These are phyloP conservation scores for Sterrhoptilus dennistouni DNA, from an alignment of 2,113 vertebrate species.

Conservation along the genomic window DNA sequence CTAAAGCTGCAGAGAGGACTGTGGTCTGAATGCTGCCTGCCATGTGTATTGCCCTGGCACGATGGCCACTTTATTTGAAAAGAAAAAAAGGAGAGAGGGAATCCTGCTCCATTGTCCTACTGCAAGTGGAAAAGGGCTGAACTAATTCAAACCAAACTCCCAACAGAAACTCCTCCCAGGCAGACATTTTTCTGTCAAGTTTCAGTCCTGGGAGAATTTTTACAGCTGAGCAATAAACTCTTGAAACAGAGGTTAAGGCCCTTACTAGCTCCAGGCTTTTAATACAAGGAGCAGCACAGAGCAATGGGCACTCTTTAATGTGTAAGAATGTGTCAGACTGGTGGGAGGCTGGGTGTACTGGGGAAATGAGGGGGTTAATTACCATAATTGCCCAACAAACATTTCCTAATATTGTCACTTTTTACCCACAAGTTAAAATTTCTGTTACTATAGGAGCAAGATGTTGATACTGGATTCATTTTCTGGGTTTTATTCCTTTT, in stretches of 20 bases:
- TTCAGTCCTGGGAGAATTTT: conserved; percentile 65
- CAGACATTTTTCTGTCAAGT: conserved; percentile 32
- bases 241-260: conserved; percentile 18
- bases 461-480: conserved; percentile 76
- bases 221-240: conserved; percentile 59
- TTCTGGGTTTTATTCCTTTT: conserved; percentile 72
- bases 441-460: conserved; percentile 72
- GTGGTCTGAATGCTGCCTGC: neutral
- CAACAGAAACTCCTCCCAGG: conserved; percentile 47
- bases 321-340: neutral
- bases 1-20: neutral
- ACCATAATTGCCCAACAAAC: neutral
- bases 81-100: neutral
- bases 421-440: conserved; percentile 61
- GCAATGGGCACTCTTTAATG: neutral
- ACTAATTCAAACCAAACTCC: conserved; percentile 66
- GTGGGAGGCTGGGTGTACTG: neutral
- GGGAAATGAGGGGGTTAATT: conserved; percentile 31
- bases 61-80: neutral
- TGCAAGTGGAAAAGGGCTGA: conserved; percentile 25
- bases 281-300: neutral
- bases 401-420: conserved; percentile 62
- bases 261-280: neutral
- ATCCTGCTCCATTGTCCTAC: conserved; percentile 43
- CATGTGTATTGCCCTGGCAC: neutral